These are phyloP conservation scores for Athalia cordata DNA, from an alignment of 2,888 invertebrate species.

Conservation along the genomic window DNA sequence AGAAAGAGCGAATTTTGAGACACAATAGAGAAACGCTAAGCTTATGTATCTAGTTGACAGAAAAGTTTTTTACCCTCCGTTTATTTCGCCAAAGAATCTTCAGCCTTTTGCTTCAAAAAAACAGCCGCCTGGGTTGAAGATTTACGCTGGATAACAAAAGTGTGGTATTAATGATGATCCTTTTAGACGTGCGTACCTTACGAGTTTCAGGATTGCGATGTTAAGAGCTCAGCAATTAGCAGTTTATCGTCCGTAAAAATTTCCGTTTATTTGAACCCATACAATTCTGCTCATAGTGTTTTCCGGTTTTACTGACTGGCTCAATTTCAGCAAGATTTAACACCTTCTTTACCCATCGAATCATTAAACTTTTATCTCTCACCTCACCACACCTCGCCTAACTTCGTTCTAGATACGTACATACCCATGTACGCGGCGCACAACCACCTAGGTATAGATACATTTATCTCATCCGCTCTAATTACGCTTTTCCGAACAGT, in stretches of 20 bases:
- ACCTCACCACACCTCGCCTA: too few relatives aligned
- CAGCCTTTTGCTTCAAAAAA: background rate
- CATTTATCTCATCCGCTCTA: too few relatives aligned
- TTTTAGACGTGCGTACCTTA: constrained; percentile 1
- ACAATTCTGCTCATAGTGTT: background rate
- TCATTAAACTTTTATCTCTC: constrained; percentile 14
- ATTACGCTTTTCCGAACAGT: background rate
- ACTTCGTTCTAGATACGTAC: background rate
- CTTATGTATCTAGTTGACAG: too few relatives aligned
- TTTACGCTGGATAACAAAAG: background rate
- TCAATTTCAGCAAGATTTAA: background rate
- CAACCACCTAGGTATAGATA: too few relatives aligned
- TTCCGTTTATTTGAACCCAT: background rate
- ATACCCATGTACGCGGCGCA: background rate
- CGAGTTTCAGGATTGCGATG: background rate
- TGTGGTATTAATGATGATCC: background rate
- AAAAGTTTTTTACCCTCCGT: too few relatives aligned
- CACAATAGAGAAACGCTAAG: too few relatives aligned
- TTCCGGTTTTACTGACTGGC: background rate
- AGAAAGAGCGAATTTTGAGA: too few relatives aligned
- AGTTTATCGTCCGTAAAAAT: constrained; percentile 29
- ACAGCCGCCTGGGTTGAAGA: background rate
- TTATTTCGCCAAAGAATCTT: too few relatives aligned
- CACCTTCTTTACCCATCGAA: constrained; percentile 1
- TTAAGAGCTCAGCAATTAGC: constrained; percentile 18